Base-by-base conservation (phyloP, 2,113 vertebrate species). In the Seriola rivoliana region DNA sequence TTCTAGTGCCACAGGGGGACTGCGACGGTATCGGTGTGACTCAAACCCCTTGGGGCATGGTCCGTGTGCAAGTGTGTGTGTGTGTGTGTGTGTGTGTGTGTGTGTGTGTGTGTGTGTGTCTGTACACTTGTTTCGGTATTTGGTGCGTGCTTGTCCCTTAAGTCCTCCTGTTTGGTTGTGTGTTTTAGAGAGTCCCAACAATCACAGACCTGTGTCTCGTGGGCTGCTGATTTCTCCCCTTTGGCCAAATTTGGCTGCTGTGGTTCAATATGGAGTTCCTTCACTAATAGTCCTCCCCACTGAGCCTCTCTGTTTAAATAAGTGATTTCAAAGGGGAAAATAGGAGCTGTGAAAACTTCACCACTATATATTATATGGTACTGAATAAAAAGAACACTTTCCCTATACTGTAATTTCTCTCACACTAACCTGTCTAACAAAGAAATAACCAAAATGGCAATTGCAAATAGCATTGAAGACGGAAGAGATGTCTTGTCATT, bases 1-100 rank as follows among this genome's bases (percentile, higher is more conserved):
- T 88, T 93, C 88, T 85, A 44, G 89, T 92, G 89, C 92, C 92
- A 94, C 89, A 29, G 90, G 91, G 91, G 87, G 78, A 90, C 91
- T 66, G 80, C 71, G 57, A 80, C 63, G 54, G 75, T 76, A 88
- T 91, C 74, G 29, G 79, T 82, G 78, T 91, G 87, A 89, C 87
- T 90, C 73, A 5, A 72, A 66, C 86, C 90, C 85, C 91, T 75
- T 5, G 77, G 85, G 91, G 80, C 81, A 78, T 55, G 64, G 68
- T 81, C 75, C 34, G 7, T 42, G 40, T 42, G 77, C 60, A 48
- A 57, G 40, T 10, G 79, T 74, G 84, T 64, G 40, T 55, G 34
- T 17, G 25, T n/a, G 42, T 62, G 71, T 40, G 7, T 42, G 40
- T 42, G 40, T 2, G 79, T 74, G 84, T 64, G 40, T 55, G 34